phyloP scores from a whole-genome alignment of 2,797 vertebrate genomes.

The Lepilemur septentrionalis region DNA sequence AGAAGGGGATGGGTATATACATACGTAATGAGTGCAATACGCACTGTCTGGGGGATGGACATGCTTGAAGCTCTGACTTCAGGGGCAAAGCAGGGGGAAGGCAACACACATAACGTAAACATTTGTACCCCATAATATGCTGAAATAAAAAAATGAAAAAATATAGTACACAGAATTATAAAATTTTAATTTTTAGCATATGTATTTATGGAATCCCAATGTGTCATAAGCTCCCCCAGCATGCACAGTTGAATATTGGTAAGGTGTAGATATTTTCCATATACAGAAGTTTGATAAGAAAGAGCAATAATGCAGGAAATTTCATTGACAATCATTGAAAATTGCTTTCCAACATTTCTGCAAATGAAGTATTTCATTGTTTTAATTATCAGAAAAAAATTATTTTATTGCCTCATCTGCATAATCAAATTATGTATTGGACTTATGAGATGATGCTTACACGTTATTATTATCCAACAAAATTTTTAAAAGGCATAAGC shows the following conservation, averaged over 20 bases:
- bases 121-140: too few relatives aligned
- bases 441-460: slow-evolving; percentile 5
- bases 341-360: background rate
- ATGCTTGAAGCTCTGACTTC: too few relatives aligned
- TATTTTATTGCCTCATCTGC: background rate
- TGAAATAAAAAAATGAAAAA: too few relatives aligned
- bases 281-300: background rate
- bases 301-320: background rate
- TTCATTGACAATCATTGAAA: background rate
- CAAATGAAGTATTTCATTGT: background rate
- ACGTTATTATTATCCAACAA: slow-evolving; percentile 43
- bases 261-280: background rate
- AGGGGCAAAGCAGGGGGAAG: too few relatives aligned
- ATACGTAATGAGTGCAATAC: too few relatives aligned
- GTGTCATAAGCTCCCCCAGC: background rate
- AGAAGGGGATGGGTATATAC: too few relatives aligned
- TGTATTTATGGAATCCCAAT: background rate
- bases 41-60: too few relatives aligned
- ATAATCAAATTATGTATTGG: slow-evolving; percentile 14
- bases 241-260: background rate
- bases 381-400: slow-evolving; percentile 12
- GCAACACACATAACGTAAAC: too few relatives aligned
- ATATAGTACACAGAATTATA: too few relatives aligned
- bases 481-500: background rate
- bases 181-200: too few relatives aligned